Evolutionary conservation across 1,140 invertebrate species (phyloP), one percentile per base, ranked within the genome.

Genomic region (Solenopsis fugax): DNA sequence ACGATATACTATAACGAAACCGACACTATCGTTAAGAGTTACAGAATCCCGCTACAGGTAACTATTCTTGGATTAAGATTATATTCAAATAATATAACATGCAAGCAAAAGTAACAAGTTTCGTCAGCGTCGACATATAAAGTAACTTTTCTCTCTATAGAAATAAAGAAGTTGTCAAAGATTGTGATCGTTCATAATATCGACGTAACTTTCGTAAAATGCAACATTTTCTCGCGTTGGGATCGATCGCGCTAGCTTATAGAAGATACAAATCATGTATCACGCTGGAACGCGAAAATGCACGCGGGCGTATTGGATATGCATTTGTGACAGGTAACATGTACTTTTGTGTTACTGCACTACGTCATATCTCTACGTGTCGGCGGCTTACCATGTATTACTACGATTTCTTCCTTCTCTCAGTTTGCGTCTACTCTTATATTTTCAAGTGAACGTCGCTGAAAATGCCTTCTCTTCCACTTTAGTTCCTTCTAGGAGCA

Each of bases 371-470:
- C 6, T 52, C 6, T 52, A 45, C 48, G 18, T 45, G n/a, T 82
- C 10, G 65, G 10, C 48, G 12, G 52, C 3, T 82, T 82, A 82
- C 16, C 18, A 24, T 13, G 34, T 56, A 16, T 80, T 80, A 41
- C 29, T 2, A 69, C 9, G 37, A 45, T 56, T 72, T 21, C 52
- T 72, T 60, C 65, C 58, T 82, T 82, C 65, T 58, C 34, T 16
- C n/a, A 18, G 16, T 58, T 58, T 82, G 4, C 6, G 64, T 45
- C 37, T 13, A 13, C 16, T 29, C 45, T 58, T 24, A 18, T 58
- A 71, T 71, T 58, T 58, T 58, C 24, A 56, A 72, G 65, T 50
- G n/a, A 81, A 81, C 50, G 9, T 81, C 18, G n/a, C 62, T 54
- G 21, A 45, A 69, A 81, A 81, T 13, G 10, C 18, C 21, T 71